phyloP scores from a whole-genome alignment of 2,113 vertebrate genomes.

The Petroica traversi region DNA sequence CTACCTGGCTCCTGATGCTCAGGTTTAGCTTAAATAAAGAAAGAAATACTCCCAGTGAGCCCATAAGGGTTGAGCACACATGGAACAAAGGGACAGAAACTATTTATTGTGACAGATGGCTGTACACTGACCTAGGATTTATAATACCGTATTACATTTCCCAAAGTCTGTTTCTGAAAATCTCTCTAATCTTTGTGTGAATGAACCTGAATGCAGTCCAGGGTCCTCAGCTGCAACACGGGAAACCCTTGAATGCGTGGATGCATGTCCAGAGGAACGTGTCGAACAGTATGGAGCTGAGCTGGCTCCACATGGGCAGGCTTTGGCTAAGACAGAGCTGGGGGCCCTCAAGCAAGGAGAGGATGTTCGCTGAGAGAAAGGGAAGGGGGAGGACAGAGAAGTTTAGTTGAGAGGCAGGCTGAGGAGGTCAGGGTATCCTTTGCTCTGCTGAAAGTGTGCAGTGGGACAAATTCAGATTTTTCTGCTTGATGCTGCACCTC shows the following conservation, averaged over 20 bases:
- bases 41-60: not conserved
- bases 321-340: too few species aligned
- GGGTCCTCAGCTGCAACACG: not conserved
- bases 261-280: fast-evolving
- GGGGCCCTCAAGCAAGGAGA: not conserved
- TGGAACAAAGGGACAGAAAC: not conserved
- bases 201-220: not conserved
- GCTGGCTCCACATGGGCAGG: not conserved
- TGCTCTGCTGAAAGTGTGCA: not conserved
- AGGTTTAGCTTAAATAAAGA: not conserved
- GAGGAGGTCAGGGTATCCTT: not conserved
- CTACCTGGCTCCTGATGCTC: not conserved
- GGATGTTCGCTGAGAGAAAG: not conserved
- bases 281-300: fast-evolving
- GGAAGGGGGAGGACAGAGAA: not conserved
- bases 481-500: not conserved
- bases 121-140: constrained; percentile 44
- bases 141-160: constrained; percentile 59
- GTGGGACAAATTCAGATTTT: not conserved
- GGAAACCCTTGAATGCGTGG: fast-evolving
- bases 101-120: constrained; percentile 61
- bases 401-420: not conserved
- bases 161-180: constrained; percentile 57
- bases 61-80: not conserved
- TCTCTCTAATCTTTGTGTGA: constrained; percentile 63